Percentiles rank a stretch among this genome's conserved stretches.
These are phyloP conservation scores for Crocodylus rhombifer DNA, from an alignment of 2,797 vertebrate genomes.

Conservation along the genomic window DNA sequence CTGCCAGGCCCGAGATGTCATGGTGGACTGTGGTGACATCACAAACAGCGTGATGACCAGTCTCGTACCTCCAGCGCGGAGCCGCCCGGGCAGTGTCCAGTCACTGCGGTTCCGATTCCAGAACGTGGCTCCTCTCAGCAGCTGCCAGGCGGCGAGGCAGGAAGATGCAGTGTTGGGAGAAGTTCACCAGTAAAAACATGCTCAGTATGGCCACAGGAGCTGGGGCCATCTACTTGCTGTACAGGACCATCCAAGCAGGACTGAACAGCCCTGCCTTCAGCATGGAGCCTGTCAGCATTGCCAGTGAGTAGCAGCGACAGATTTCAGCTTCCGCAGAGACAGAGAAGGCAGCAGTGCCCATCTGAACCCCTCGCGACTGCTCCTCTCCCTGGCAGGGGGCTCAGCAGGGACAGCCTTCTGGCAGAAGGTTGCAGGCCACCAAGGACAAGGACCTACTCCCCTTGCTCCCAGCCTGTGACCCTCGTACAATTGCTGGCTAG, in stretches of 20 bases:
- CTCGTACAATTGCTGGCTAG: not conserved
- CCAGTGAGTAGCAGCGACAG: slow-evolving; percentile 57
- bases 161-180: slow-evolving; percentile 41
- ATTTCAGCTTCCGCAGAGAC: not conserved
- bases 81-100: not conserved
- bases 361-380: not conserved
- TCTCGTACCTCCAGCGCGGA: not conserved
- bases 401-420: not conserved
- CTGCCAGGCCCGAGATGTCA: not conserved
- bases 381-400: slow-evolving; percentile 35
- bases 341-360: not conserved
- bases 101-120: slow-evolving; percentile 30
- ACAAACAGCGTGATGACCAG: not conserved
- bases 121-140: not conserved
- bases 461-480: not conserved
- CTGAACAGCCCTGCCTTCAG: slow-evolving; percentile 34
- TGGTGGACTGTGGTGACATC: not conserved
- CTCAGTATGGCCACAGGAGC: slow-evolving; percentile 57
- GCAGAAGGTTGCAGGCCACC: not conserved
- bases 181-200: slow-evolving; percentile 40
- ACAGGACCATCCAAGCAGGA: slow-evolving; percentile 62
- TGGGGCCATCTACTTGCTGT: slow-evolving; percentile 67
- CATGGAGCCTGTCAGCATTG: slow-evolving; percentile 37
- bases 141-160: not conserved
- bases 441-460: not conserved